A percentile compares a stretch with the other conserved stretches of the same genome.
Conservation (phyloP, 2,888 invertebrate species). For the Morinoia aosen region DNA sequence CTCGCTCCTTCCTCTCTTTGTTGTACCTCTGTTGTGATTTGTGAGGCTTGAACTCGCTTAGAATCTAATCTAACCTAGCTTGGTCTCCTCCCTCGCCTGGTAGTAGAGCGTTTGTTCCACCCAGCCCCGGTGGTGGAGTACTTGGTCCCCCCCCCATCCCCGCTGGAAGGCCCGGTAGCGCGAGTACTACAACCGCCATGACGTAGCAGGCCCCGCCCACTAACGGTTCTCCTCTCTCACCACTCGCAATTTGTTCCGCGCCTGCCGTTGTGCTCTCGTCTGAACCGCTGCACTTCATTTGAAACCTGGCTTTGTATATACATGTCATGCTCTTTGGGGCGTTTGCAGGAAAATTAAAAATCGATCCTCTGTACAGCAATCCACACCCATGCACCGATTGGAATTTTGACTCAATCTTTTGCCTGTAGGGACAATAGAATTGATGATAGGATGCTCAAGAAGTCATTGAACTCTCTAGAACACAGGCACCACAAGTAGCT, state of each 20-base stretch:
- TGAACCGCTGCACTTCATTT: neutral
- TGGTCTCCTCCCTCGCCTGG: too few relatives aligned
- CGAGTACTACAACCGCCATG: neutral
- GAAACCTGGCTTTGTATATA: neutral
- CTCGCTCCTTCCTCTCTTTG: too few relatives aligned
- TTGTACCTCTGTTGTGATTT: too few relatives aligned
- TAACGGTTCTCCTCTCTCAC: neutral
- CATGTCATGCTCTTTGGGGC: neutral
- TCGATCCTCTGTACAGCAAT: neutral
- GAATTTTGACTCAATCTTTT: neutral
- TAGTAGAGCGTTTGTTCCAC: too few relatives aligned
- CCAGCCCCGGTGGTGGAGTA: neutral
- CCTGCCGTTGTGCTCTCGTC: neutral
- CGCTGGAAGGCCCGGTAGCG: neutral
- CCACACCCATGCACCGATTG: neutral
- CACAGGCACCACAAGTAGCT: too few relatives aligned
- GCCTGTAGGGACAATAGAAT: too few relatives aligned
- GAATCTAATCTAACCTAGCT: too few relatives aligned
- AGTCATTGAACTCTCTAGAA: too few relatives aligned
- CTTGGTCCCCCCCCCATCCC: too few relatives aligned
- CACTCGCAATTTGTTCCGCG: neutral
- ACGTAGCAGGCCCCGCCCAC: neutral
- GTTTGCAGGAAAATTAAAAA: neutral
- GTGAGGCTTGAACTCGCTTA: too few relatives aligned
- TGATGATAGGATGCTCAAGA: too few relatives aligned